Base-by-base conservation (phyloP, 2,888 invertebrate genomes). In the Geotrupes spiniger region DNA sequence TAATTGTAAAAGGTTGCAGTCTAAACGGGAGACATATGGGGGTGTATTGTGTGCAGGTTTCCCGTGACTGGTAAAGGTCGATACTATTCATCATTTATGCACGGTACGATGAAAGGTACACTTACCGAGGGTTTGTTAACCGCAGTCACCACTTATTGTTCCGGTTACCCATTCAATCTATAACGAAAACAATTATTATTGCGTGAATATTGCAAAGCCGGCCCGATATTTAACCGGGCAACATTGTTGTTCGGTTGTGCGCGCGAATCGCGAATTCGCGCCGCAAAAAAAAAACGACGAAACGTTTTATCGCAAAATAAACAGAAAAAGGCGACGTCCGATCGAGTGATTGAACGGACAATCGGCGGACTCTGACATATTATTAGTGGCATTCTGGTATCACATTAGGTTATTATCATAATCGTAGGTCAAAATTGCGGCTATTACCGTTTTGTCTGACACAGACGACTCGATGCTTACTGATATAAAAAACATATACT, bases 351-450 rank as follows among this genome's bases (percentile, higher is more conserved):
- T 21, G 33, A 15, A 1, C 41, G 41, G 49, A 49, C 49, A 46
- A 43, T 50, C 49, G 40, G 31, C 27, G 36, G 21, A 50, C 41
- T 41, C 36, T 36, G 41, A 41, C 42, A 47, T 53, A 39, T 53
- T 51, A 53, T 51, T 53, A 56, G 54, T 51, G 29, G 52, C 52
- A 33, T 52, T 50, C 52, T 41, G 45, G 44, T 46, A 41, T 51
- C 59, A 63, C 61, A 64, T 64, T 64, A 63, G 63, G 63, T 64
- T 63, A 64, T 64, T 64, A 64, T 61, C 59, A 63, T 64, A 64
- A 64, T 64, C 59, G 59, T 52, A 46, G 56, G 56, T 56, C 47
- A 60, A 58, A 64, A 64, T 64, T 64, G 64, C 62, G 50, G 60
- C 54, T 57, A 63, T 63, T 64, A 63, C 64, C 53, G 63, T 21